phyloP scores from a whole-genome alignment of 2,113 vertebrate species.

The Myotis lucifugus region DNA sequence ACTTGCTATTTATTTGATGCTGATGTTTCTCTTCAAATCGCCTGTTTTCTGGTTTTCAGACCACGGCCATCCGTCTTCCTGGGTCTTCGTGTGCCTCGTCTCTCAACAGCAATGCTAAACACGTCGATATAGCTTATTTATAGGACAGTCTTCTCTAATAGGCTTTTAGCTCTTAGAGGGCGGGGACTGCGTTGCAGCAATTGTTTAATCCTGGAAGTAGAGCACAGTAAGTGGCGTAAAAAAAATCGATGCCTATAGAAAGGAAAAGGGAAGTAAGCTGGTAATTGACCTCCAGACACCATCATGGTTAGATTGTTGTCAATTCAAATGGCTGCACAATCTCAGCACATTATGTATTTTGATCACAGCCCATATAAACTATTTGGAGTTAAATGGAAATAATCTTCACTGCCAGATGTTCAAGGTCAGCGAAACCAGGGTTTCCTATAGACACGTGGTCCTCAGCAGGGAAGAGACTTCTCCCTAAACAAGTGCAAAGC shows the following conservation, averaged over 20 bases:
- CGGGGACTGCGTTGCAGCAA: rapidly evolving
- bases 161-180: background rate
- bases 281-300: background rate
- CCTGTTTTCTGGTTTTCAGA: background rate
- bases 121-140: background rate
- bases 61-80: rapidly evolving
- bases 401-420: background rate
- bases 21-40: background rate
- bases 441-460: background rate
- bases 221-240: background rate
- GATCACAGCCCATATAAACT: background rate
- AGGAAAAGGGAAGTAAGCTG: background rate
- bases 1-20: background rate
- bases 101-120: background rate
- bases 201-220: background rate
- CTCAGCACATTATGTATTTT: background rate
- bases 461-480: background rate
- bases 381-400: background rate
- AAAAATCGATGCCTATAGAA: background rate
- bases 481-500: background rate
- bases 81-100: background rate
- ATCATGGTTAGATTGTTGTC: background rate
- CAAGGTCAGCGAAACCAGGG: background rate
- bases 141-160: background rate
- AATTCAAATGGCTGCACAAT: background rate